Percentiles rank a stretch among this genome's conserved stretches.
Conservation (phyloP, 2,888 invertebrate species). For the Stramonita haemastoma region DNA sequence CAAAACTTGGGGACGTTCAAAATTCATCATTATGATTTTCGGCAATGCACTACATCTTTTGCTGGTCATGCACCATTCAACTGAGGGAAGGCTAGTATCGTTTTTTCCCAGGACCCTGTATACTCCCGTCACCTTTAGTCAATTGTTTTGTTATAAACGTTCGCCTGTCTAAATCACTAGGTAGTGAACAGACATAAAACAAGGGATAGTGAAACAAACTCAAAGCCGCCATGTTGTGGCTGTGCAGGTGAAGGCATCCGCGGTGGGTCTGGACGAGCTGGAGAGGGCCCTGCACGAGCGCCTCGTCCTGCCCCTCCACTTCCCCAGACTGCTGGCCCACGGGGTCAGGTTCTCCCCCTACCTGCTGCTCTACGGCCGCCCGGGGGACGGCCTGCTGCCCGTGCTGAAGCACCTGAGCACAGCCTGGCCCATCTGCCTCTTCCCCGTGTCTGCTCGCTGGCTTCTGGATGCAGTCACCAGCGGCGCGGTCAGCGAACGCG, state of each 20-base stretch:
- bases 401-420: background rate
- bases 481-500: background rate
- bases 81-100: too few species aligned
- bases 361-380: constrained; percentile 7
- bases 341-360: background rate
- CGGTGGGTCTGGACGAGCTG: background rate
- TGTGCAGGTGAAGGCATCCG: background rate
- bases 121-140: too few species aligned
- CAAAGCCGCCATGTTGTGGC: too few species aligned
- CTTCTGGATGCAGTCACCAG: background rate
- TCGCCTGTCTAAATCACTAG: too few species aligned
- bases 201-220: too few species aligned
- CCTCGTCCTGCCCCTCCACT: background rate
- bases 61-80: too few species aligned
- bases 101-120: too few species aligned
- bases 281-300: background rate
- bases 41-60: too few species aligned
- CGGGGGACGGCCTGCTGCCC: background rate
- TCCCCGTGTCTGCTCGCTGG: background rate
- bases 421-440: background rate
- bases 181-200: too few species aligned
- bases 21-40: too few species aligned
- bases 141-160: too few species aligned
- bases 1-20: too few species aligned
- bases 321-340: background rate